Percentiles rank a stretch among this genome's conserved stretches.
These are phyloP conservation scores for Plodia interpunctella DNA, from an alignment of 1,140 invertebrate genomes.

Conservation along the genomic window DNA sequence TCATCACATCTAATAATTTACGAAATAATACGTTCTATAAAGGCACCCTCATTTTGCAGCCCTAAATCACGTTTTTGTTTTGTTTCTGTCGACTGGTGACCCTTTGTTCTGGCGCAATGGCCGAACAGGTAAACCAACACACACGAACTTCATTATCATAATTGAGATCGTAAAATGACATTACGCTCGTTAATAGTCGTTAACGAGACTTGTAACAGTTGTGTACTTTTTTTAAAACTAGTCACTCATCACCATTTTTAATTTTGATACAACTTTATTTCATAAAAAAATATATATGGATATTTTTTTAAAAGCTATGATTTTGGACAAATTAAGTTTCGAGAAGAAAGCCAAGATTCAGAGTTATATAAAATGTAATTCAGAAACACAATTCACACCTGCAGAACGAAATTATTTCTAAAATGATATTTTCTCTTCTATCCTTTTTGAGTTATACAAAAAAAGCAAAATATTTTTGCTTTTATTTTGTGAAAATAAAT, in stretches of 20 bases:
- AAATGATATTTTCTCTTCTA: too few species aligned
- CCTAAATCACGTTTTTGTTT: conserved; percentile 68
- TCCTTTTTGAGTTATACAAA: too few species aligned
- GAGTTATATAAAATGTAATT: too few species aligned
- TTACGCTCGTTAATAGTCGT: not conserved
- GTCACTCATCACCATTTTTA: not conserved
- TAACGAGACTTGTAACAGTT: not conserved
- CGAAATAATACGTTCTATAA: conserved; percentile 29
- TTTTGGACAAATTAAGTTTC: too few species aligned
- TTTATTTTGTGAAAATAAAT: not conserved
- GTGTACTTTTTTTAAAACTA: not conserved
- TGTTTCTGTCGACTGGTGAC: conserved; percentile 34
- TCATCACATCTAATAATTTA: conserved; percentile 41
- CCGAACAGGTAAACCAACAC: conserved; percentile 18
- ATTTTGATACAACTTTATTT: too few species aligned
- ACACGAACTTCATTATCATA: conserved; percentile 17
- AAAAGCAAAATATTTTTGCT: too few species aligned
- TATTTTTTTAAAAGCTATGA: too few species aligned
- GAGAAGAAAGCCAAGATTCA: too few species aligned
- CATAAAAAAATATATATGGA: too few species aligned
- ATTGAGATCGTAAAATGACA: conserved; percentile 19
- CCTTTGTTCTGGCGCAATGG: conserved; percentile 48
- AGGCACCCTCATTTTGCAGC: conserved; percentile 41
- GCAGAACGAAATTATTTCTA: too few species aligned
- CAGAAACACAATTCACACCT: too few species aligned